Base-by-base conservation (phyloP, 2,888 invertebrate species). In the Agapostemon virescens region DNA sequence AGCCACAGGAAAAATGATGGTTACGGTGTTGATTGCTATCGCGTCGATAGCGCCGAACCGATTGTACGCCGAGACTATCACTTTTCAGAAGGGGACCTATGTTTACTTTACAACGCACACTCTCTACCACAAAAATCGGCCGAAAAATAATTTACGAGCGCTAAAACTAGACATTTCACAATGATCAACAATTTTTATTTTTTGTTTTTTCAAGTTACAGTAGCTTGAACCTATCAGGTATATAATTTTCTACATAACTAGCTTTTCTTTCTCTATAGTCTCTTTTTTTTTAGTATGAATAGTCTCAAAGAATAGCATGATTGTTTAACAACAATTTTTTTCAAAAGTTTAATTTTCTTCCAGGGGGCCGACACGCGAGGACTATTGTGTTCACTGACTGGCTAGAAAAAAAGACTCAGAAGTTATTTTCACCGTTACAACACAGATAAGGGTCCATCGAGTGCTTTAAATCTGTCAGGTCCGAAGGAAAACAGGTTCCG, bases 21-120 rank as follows among this genome's bases (percentile, higher is more conserved):
- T 84, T 80, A 74, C 64, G 73, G 64, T 69, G 84, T 72, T 63
- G 82, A 84, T 85, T 76, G 63, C 74, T 85, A 85, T 84, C 79
- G 85, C 79, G 81, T 84, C 77, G 85, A 74, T 77, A 79, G 52
- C 79, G 79, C 79, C 69, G 74, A 74, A 69, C 67, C 80, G 84
- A 85, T 84, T 86, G 79, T 55, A 84, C 38, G 72, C 63, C 74
- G 33, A 33, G 9, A n/a, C 63, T 15, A 15, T 30, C 36, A 45
- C 15, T 26, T 55, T 15, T 26, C 55, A 5, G 6, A 55, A 23
- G 6, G 5, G 26, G 13, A 15, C 11, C 15, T 6, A 5, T 26
- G 15, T 23, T 55, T 26, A 23, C 52, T 15, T 23, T 23, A 13
- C 13, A 23, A 15, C 1, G 5, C 11, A 26, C 26, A 26, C 26